Percentiles rank a stretch among this genome's conserved stretches.
phyloP scores from a whole-genome alignment of 1,140 invertebrate species.

The Sinonovacula constricta region DNA sequence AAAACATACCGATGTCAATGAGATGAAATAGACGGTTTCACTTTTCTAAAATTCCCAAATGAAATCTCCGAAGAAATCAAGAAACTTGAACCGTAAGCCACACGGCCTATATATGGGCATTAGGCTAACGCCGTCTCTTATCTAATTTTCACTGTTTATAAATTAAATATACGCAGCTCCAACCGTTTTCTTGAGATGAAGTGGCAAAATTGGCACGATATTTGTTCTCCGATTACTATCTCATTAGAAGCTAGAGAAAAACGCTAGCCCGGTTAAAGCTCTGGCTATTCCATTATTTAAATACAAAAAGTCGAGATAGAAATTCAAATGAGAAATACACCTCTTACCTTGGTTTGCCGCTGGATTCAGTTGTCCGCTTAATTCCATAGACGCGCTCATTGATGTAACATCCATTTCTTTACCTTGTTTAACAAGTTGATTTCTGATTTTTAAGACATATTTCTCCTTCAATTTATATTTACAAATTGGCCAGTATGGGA shows the following conservation, averaged over 20 bases:
- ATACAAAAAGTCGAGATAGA: not conserved
- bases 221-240: not conserved
- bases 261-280: not conserved
- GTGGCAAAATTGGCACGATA: not conserved
- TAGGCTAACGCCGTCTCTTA: not conserved
- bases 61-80: not conserved
- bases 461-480: conserved; percentile 47
- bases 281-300: not conserved
- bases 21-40: not conserved
- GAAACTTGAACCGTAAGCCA: not conserved
- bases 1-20: not conserved
- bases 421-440: conserved; percentile 10
- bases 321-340: not conserved
- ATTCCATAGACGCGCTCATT: not conserved
- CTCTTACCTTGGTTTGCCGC: not conserved
- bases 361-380: not conserved
- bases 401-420: not conserved
- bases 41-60: not conserved
- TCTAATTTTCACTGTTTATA: not conserved
- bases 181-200: not conserved
- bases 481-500: conserved; percentile 34
- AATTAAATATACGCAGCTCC: not conserved
- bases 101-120: not conserved
- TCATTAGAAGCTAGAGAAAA: too few species aligned
- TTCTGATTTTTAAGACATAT: conserved; percentile 28